Percentiles rank a stretch among this genome's conserved stretches.
Conservation (phyloP, 1,140 invertebrate genomes). For the Hydropsyche tenuis region DNA sequence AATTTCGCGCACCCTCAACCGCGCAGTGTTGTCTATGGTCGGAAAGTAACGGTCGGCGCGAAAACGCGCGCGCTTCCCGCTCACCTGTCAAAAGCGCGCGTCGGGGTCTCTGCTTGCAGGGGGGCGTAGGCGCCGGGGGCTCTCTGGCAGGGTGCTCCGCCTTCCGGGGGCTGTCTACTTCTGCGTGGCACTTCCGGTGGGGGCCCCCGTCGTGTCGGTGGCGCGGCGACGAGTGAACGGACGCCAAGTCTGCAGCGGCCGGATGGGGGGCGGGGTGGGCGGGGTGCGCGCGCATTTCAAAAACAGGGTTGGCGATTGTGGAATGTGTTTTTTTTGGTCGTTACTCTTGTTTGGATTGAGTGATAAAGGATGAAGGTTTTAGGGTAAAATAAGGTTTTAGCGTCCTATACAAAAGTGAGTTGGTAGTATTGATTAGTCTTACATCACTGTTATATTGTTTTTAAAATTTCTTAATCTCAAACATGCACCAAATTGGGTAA, state of each 20-base stretch:
- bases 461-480: too few relatives aligned
- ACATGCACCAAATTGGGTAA: too few relatives aligned
- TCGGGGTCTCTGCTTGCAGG: background rate
- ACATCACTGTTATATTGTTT: too few relatives aligned
- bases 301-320: conserved; percentile 8
- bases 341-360: background rate
- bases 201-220: background rate
- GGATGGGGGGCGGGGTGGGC: background rate
- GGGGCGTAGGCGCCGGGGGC: too few relatives aligned
- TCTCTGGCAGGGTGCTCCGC: background rate
- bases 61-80: background rate
- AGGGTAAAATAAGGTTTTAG: too few relatives aligned
- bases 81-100: background rate
- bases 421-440: too few relatives aligned
- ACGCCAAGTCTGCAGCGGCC: conserved; percentile 24
- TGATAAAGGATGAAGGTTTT: too few relatives aligned
- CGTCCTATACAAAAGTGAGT: too few relatives aligned
- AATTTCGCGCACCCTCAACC: background rate
- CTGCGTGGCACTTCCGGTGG: too few relatives aligned
- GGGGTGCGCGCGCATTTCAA: conserved; percentile 18
- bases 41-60: background rate
- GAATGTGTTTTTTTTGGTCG: background rate
- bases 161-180: background rate
- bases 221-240: background rate
- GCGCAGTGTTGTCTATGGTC: conserved; percentile 3